Evolutionary conservation across 1,140 invertebrate species (phyloP).

Genomic region (Diachasma alloeum): DNA sequence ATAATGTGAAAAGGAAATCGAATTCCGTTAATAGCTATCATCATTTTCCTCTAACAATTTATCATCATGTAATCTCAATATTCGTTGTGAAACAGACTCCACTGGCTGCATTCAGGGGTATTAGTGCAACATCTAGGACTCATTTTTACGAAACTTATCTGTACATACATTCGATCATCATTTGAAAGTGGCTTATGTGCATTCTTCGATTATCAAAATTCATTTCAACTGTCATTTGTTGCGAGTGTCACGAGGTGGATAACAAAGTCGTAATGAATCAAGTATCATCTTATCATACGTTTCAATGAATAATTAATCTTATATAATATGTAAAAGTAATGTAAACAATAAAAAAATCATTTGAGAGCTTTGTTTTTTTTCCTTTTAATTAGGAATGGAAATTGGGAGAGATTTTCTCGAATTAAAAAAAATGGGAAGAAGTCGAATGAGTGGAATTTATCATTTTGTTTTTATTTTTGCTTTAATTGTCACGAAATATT

Average conservation of each 20-base stretch:
- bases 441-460: too few relatives aligned
- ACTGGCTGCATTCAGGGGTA: neutral
- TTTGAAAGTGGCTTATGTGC: neutral
- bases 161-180: neutral
- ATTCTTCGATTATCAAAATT: neutral
- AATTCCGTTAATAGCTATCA: neutral
- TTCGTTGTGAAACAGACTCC: neutral
- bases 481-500: too few relatives aligned
- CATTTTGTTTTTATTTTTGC: too few relatives aligned
- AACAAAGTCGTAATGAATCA: neutral
- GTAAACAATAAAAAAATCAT: conserved; percentile 4
- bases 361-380: neutral
- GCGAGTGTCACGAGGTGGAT: neutral
- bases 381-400: too few relatives aligned
- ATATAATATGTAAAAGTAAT: neutral
- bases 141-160: neutral
- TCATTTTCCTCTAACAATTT: neutral
- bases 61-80: neutral
- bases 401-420: too few relatives aligned
- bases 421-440: too few relatives aligned
- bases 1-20: neutral
- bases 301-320: neutral
- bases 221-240: neutral
- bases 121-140: neutral
- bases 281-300: neutral